These are phyloP conservation scores for Corbicula japonica DNA, from an alignment of 2,888 invertebrate species.

Conservation along the genomic window DNA sequence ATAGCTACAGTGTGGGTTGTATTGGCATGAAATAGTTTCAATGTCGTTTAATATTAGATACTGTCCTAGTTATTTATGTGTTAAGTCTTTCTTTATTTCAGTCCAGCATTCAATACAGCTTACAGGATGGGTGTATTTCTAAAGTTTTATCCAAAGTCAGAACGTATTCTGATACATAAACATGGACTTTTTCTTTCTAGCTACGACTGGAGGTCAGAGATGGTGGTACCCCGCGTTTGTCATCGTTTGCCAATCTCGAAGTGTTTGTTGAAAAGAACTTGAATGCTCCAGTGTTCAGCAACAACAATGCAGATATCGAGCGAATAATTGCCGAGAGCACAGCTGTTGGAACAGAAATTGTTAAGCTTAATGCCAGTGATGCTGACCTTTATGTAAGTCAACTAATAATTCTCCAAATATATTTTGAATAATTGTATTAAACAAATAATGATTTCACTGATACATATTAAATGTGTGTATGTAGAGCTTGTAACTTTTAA, in stretches of 20 bases:
- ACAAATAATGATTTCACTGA: too few relatives aligned
- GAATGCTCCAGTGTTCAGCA: slow-evolving; percentile 47
- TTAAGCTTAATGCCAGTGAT: slow-evolving; percentile 61
- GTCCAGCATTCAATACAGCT: too few relatives aligned
- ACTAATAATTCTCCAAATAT: too few relatives aligned
- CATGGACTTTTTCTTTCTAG: slow-evolving; percentile 34
- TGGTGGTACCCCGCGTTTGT: slow-evolving; percentile 57
- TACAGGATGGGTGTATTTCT: too few relatives aligned
- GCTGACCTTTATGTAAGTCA: slow-evolving; percentile 68
- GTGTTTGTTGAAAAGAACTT: slow-evolving; percentile 71
- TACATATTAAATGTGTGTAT: too few relatives aligned
- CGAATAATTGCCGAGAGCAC: slow-evolving; percentile 63
- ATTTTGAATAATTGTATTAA: too few relatives aligned
- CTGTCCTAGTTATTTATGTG: too few relatives aligned
- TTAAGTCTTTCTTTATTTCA: too few relatives aligned
- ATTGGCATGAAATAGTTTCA: too few relatives aligned
- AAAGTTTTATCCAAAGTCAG: background rate
- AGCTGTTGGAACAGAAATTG: slow-evolving; percentile 47
- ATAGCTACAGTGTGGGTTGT: too few relatives aligned
- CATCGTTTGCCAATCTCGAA: slow-evolving; percentile 58
- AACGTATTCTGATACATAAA: background rate
- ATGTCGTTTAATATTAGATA: too few relatives aligned
- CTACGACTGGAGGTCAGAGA: slow-evolving; percentile 64
- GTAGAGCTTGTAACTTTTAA: too few relatives aligned
- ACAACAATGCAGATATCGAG: slow-evolving; percentile 37